A percentile compares a stretch with the other conserved stretches of the same genome.
These are phyloP conservation scores for Psittacula cyanocephala DNA, from an alignment of 2,113 vertebrate genomes.

Conservation along the genomic window DNA sequence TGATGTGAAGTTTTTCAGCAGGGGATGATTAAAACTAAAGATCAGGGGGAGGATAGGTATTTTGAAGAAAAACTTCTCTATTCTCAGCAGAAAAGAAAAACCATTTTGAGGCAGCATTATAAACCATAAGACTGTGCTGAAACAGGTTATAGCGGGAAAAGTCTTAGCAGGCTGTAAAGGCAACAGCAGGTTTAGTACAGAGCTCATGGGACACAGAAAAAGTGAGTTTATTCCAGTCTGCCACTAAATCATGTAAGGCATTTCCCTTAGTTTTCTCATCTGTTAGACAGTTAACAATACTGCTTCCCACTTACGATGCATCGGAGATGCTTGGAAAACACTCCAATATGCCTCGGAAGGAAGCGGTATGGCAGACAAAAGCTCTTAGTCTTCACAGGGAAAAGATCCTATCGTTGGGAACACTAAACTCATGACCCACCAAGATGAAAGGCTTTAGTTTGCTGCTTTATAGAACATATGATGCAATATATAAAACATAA, in stretches of 20 bases:
- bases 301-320: background rate
- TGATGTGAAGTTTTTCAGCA: constrained; percentile 40
- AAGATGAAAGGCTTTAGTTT: background rate
- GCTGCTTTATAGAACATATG: background rate
- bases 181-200: background rate
- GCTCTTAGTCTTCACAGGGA: background rate
- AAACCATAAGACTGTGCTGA: background rate
- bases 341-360: background rate
- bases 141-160: background rate
- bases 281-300: background rate
- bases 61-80: constrained; percentile 12
- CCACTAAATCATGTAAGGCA: background rate
- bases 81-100: background rate
- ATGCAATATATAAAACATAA: background rate
- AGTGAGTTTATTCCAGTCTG: background rate
- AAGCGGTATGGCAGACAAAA: background rate
- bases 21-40: constrained; percentile 34
- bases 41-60: background rate
- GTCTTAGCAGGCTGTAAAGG: background rate
- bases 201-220: background rate
- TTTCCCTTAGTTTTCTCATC: background rate
- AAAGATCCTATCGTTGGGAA: background rate
- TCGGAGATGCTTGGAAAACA: background rate
- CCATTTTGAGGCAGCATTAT: background rate
- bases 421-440: background rate